Evolutionary conservation across 1,140 invertebrate genomes (phyloP), one percentile per base, ranked within the genome.

Genomic region (Aphaenogaster ashmeadi): DNA sequence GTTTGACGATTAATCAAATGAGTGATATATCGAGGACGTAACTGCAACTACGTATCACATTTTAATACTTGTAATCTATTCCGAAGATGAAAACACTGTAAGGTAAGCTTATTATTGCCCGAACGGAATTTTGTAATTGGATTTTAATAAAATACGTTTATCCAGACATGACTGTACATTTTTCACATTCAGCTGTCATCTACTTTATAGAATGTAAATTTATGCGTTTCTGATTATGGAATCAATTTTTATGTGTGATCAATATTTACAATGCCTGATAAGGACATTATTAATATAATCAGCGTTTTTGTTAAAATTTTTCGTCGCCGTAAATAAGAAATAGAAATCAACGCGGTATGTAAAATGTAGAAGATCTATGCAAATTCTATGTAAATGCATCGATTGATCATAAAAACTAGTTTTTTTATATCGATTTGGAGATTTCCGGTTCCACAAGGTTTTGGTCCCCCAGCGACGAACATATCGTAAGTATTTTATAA

Each of bases 401-500:
- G 44, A 21, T 86, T 11, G 3, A n/a, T 75, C 11, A n/a, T 44
- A 38, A 47, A 18, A 4, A 67, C 5, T 79, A 36, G 0, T 44
- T 58, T 38, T 47, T 79, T 13, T 11, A 44, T 50, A 47, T 38
- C 3, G 15, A 80, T 87, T 83, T 50, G 58, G 41, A 87, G 13
- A 71, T 88, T 74, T 83, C 66, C 21, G 21, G 54, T 88, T 58
- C 81, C 60, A 21, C 7, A 1, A 52, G n/a, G 1, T 13, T 18
- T 91, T 91, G 89, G 90, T 91, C 87, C 89, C 89, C 89, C 89
- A 84, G 83, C 56, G 33, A 71, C 38, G 47, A 81, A 56, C 13
- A 74, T 74, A 11, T 60, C 47, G 9, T 41, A 47, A 62, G 36
- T n/a, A 71, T 54, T 41, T 87, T 80, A 58, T 75, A 75, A 90